Conservation (phyloP, 2,113 vertebrate species). For the Struthidea cinerea region DNA sequence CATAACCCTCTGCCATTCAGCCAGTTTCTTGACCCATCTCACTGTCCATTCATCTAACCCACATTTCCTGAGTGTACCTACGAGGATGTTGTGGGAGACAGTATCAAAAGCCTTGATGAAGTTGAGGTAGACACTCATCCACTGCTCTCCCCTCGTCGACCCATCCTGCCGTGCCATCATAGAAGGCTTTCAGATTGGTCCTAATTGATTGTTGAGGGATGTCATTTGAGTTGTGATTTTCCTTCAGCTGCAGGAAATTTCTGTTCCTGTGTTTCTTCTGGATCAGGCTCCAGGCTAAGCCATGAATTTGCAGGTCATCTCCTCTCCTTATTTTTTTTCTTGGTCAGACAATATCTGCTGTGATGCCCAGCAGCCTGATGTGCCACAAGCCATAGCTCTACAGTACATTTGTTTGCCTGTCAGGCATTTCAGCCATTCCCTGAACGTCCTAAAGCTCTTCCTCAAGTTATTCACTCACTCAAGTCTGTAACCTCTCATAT, state of each 20-base stretch:
- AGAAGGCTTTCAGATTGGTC: neutral
- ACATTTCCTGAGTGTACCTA: neutral
- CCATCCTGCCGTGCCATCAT: neutral
- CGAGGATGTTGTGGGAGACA: neutral
- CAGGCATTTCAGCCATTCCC: neutral
- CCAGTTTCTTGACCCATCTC: neutral
- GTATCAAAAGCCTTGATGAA: neutral
- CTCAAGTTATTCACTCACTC: neutral
- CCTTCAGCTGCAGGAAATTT: neutral
- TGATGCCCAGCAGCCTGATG: neutral
- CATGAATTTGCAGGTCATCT: neutral
- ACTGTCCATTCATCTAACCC: neutral
- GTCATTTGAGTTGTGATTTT: neutral
- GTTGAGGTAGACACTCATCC: neutral
- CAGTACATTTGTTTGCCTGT: neutral
- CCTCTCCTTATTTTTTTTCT: neutral
- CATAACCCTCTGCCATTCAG: neutral
- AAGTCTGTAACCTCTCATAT: neutral
- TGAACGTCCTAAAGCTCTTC: neutral
- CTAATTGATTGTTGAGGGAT: neutral
- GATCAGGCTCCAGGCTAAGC: neutral
- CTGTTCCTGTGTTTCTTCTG: neutral
- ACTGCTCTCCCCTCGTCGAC: neutral
- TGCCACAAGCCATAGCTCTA: neutral
- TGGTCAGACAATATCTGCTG: neutral